phyloP scores from a whole-genome alignment of 23 tunicate species.

The Diplosoma virens region DNA sequence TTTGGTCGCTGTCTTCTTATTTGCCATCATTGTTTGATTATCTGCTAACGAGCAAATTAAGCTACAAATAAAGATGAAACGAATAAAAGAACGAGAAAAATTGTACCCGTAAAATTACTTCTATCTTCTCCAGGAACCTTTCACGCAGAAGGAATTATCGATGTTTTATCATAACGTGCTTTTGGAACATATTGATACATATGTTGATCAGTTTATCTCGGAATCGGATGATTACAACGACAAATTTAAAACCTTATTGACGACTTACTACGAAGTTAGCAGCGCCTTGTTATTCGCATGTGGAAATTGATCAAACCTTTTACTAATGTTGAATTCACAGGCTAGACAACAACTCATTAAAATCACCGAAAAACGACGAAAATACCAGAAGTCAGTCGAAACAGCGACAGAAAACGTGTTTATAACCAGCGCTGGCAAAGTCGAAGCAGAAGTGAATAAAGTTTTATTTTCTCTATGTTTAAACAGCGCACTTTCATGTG shows the following conservation, averaged over 20 bases:
- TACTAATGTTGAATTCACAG: not conserved
- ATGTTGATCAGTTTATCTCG: slow-evolving; percentile 56
- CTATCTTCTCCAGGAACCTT: slow-evolving; percentile 35
- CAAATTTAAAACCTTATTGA: slow-evolving; percentile 49
- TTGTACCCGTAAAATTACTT: not conserved
- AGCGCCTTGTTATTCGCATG: not conserved
- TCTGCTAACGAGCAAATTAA: not conserved
- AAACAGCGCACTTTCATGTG: no score
- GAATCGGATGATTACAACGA: slow-evolving; percentile 30
- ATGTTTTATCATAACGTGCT: slow-evolving; percentile 64
- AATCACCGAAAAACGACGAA: slow-evolving; percentile 8
- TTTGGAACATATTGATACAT: slow-evolving; percentile 48
- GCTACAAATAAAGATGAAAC: not conserved
- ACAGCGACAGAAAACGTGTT: slow-evolving; percentile 40
- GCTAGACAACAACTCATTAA: slow-evolving; percentile 23
- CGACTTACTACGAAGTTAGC: slow-evolving; percentile 54
- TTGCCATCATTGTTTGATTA: no score
- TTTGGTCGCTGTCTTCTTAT: no score
- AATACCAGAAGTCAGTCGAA: slow-evolving; percentile 26
- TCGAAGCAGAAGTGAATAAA: slow-evolving; percentile 60
- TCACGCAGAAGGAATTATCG: slow-evolving; percentile 38
- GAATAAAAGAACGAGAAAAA: not conserved
- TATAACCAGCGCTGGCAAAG: slow-evolving; percentile 25
- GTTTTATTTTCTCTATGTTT: no score
- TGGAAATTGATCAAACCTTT: not conserved